A percentile compares a stretch with the other conserved stretches of the same genome.
Evolutionary conservation across 2,888 invertebrate genomes (phyloP).

Genomic region (Notocelia uddmanniana): DNA sequence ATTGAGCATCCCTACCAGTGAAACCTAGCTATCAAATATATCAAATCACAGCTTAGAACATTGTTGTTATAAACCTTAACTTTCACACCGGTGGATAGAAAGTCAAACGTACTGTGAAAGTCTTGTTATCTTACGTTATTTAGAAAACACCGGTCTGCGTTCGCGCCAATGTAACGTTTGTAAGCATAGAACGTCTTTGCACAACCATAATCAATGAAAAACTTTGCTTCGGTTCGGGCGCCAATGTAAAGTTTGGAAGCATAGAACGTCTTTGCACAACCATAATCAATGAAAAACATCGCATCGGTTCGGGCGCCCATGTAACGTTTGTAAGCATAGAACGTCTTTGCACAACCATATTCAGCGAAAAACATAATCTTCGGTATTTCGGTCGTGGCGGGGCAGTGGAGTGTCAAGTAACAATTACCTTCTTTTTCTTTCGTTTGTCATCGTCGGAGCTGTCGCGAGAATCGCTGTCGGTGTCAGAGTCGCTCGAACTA

Average conservation of each 20-base stretch:
- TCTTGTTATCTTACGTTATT: too few species aligned
- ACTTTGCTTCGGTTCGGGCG: too few species aligned
- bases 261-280: too few species aligned
- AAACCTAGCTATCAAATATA: too few species aligned
- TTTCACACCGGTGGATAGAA: too few species aligned
- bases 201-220: constrained; percentile 20
- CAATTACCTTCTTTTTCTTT: constrained; percentile 80
- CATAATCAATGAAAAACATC: not conserved
- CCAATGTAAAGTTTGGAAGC: too few species aligned
- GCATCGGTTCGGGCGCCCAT: not conserved
- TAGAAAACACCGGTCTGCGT: too few species aligned
- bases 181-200: not conserved
- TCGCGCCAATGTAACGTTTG: not conserved
- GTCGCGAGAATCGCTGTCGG: constrained; percentile 66
- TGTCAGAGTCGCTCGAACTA: constrained; percentile 78
- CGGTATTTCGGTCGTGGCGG: constrained; percentile 29
- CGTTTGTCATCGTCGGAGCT: constrained; percentile 73
- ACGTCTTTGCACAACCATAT: constrained; percentile 2
- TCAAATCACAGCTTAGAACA: too few species aligned
- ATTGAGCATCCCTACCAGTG: too few species aligned
- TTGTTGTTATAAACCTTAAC: too few species aligned
- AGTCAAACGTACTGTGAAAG: too few species aligned
- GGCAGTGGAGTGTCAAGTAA: constrained; percentile 17
- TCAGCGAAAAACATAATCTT: constrained; percentile 52
- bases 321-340: not conserved